Conservation (phyloP, 1,140 invertebrate species). For the Harpegnathos saltator region DNA sequence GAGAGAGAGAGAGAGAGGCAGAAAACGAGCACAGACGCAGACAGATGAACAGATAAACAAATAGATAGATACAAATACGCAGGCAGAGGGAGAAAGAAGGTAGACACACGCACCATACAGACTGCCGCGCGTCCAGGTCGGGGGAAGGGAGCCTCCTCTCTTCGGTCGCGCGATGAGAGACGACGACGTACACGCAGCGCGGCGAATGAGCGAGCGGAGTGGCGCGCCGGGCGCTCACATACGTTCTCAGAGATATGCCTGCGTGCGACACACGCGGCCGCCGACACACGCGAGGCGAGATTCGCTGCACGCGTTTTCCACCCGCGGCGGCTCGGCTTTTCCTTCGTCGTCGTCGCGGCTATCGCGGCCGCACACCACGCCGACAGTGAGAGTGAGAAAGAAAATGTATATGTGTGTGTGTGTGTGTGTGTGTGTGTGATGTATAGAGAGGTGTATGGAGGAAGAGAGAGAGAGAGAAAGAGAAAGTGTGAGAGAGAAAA, state of each 20-base stretch:
- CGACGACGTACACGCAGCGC: conserved; percentile 61
- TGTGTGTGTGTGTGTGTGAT: too few relatives aligned
- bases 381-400: background rate
- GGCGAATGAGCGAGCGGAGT: conserved; percentile 46
- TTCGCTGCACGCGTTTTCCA: conserved; percentile 69
- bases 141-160: conserved; percentile 66
- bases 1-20: background rate
- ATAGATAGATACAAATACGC: conserved; percentile 40
- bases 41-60: conserved; percentile 26
- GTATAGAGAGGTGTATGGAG: background rate
- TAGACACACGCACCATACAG: conserved; percentile 76
- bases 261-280: conserved; percentile 57
- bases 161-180: conserved; percentile 65
- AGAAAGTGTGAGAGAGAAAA: conserved; percentile 3
- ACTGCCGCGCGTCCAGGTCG: conserved; percentile 73
- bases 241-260: conserved; percentile 24
- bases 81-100: conserved; percentile 53
- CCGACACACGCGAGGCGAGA: conserved; percentile 64
- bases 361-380: conserved; percentile 64
- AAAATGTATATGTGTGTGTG: background rate
- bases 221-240: conserved; percentile 33
- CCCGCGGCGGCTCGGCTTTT: conserved; percentile 54
- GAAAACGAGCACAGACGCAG: conserved; percentile 45
- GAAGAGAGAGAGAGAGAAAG: background rate
- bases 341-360: conserved; percentile 61